Conservation (phyloP, 2,888 invertebrate species). For the Asteroscopus sphinx region DNA sequence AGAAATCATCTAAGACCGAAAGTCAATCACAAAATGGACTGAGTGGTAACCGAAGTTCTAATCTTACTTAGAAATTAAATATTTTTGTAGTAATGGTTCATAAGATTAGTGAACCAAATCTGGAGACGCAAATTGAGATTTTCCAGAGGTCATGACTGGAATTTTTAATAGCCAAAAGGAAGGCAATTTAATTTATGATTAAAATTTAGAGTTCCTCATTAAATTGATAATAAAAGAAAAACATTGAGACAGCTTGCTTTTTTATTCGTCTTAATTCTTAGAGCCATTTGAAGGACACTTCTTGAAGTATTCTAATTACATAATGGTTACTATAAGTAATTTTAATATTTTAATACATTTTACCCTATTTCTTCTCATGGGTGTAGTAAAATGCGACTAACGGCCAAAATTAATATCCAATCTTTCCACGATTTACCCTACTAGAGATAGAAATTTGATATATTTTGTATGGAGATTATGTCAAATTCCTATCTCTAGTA, state of each 20-base stretch:
- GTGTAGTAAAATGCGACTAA: no score
- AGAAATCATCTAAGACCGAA: no score
- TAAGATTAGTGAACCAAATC: slow-evolving; percentile 28
- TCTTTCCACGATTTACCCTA: no score
- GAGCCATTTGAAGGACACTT: not conserved
- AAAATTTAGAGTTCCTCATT: slow-evolving; percentile 25
- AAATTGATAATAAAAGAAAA: slow-evolving; percentile 39
- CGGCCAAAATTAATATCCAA: no score
- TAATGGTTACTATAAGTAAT: no score
- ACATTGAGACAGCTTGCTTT: slow-evolving; percentile 20
- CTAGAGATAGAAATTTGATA: no score
- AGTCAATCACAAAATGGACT: no score
- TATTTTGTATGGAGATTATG: no score
- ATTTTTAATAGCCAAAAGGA: slow-evolving; percentile 30
- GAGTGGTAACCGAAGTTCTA: not conserved
- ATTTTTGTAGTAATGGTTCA: slow-evolving; percentile 13
- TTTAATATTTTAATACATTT: no score
- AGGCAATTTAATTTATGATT: slow-evolving; percentile 40
- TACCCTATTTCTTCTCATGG: no score
- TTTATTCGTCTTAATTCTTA: slow-evolving; percentile 4
- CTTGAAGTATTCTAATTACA: no score
- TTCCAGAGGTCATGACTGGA: slow-evolving; percentile 21
- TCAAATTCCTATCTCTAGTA: no score
- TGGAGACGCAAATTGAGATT: slow-evolving; percentile 21
- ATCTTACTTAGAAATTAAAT: slow-evolving; percentile 2